Evolutionary conservation across 2,113 vertebrate species (phyloP), one percentile per base, ranked within the genome.

Genomic region (Bettongia penicillata): DNA sequence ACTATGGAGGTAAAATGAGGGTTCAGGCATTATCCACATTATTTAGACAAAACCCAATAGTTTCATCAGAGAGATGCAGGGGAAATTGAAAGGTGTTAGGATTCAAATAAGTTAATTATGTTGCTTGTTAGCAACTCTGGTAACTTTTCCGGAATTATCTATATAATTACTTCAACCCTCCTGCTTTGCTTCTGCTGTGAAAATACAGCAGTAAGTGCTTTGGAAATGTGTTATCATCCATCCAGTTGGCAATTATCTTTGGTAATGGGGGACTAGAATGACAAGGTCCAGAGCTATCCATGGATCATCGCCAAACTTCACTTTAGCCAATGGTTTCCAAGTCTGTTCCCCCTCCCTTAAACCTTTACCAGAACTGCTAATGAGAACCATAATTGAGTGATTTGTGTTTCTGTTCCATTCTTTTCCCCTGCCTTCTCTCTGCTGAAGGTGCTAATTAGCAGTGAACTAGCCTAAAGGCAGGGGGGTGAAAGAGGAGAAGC

Each of bases 401-500:
- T n/a, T 97, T 48, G n/a, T 57, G 11, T 96, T 95, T 95, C 92
- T 37, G 93, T 22, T 48, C n/a, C 92, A 90, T 95, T 94, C 61
- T 28, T 91, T 93, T 91, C 50, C 91, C 77, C 93, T 53, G 91
- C 94, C 95, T 91, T 94, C 51, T 95, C 26, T 94, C 84, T 84
- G 90, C 22, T 68, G 57, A 95, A 97, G 95, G 97, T 94, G 96
- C 61, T 97, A 97, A 98, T 97, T 96, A 97, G 95, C 97, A 96
- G 93, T 28, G 90, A 95, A 97, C 91, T 92, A 92, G 93, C 95
- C 84, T 93, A 93, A 50, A 97, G 95, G 57, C 89, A 95, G 93
- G 95, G 92, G 22, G 12, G 24, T 94, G 53, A 90, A 52, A 4
- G 25, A 49, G 24, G 28, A 51, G 61, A 77, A 91, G 48, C 0